Evolutionary conservation across 1,140 invertebrate species (phyloP).

Genomic region (Battus philenor): DNA sequence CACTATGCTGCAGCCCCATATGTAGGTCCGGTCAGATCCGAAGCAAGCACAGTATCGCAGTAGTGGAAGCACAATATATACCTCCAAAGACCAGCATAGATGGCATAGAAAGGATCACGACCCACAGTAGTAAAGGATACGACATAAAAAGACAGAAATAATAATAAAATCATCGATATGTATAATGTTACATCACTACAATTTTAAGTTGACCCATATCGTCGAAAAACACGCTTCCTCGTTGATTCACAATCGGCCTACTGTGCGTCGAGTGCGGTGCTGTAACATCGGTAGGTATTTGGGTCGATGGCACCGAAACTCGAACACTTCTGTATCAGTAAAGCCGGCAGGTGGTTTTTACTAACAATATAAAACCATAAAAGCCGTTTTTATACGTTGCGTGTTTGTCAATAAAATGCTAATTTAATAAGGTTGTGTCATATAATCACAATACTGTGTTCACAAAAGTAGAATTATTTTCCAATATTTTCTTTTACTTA

Average conservation of each 20-base stretch:
- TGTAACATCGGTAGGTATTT: constrained; percentile 38
- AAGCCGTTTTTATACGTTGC: constrained; percentile 2
- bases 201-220: constrained; percentile 56
- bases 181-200: constrained; percentile 50
- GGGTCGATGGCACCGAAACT: constrained; percentile 48
- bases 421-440: constrained; percentile 12
- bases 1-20: too few relatives aligned
- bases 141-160: too few relatives aligned
- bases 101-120: too few relatives aligned
- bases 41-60: too few relatives aligned
- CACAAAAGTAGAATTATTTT: too few relatives aligned
- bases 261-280: constrained; percentile 41
- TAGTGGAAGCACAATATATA: too few relatives aligned
- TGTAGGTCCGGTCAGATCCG: too few relatives aligned
- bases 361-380: constrained; percentile 9
- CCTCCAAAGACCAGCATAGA: too few relatives aligned
- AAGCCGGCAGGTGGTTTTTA: constrained; percentile 10
- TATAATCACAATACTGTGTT: constrained; percentile 6
- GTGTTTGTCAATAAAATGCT: constrained; percentile 10
- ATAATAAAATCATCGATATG: too few relatives aligned
- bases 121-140: too few relatives aligned
- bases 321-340: constrained; percentile 10
- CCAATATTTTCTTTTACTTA: too few relatives aligned
- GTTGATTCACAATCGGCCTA: constrained; percentile 53
- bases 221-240: constrained; percentile 57